phyloP scores from a whole-genome alignment of 2,797 vertebrate genomes.

The Salarias fasciatus region DNA sequence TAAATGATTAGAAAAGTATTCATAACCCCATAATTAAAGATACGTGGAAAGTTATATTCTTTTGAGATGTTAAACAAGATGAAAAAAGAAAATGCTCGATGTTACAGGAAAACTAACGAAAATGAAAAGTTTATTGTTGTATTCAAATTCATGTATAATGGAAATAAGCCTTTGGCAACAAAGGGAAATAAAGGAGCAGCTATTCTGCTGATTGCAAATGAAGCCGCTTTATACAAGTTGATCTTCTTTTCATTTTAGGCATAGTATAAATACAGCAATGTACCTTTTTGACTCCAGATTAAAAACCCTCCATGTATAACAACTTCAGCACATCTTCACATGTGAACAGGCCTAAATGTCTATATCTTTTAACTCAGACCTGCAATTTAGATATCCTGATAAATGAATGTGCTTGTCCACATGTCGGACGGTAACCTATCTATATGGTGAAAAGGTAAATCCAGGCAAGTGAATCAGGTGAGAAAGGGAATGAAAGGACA shows the following conservation, averaged over 20 bases:
- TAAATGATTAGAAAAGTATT: constrained; percentile 25
- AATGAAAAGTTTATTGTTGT: not conserved
- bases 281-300: not conserved
- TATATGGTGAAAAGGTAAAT: constrained; percentile 21
- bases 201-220: constrained; percentile 3
- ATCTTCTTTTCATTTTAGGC: not conserved
- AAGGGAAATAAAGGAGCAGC: not conserved
- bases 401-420: constrained; percentile 65
- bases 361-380: constrained; percentile 40
- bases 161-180: not conserved
- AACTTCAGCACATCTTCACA: constrained; percentile 7
- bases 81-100: not conserved
- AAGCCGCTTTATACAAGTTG: not conserved
- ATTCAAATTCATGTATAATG: not conserved
- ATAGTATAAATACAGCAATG: not conserved
- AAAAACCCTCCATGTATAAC: not conserved
- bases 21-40: constrained; percentile 6
- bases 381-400: constrained; percentile 46
- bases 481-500: constrained; percentile 25
- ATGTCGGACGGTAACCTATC: constrained; percentile 40
- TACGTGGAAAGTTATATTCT: not conserved
- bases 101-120: too few species aligned
- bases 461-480: constrained; percentile 16
- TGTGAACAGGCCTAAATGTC: constrained; percentile 32
- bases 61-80: not conserved